These are phyloP conservation scores for Daboia siamensis DNA, from an alignment of 2,113 vertebrate genomes.

Conservation along the genomic window DNA sequence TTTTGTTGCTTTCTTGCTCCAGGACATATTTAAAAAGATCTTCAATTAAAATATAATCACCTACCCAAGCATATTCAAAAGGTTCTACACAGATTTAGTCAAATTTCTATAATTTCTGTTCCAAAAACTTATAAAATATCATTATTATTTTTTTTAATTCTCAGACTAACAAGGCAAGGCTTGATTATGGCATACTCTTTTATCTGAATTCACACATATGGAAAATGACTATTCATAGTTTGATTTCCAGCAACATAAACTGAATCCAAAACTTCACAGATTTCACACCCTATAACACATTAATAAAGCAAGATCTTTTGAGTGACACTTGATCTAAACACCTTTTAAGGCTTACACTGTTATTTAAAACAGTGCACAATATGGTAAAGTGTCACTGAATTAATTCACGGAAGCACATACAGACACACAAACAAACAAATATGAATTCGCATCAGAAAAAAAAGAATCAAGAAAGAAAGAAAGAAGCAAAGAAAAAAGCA, in stretches of 20 bases:
- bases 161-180: constrained; percentile 46
- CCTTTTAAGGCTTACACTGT: constrained; percentile 56
- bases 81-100: constrained; percentile 35
- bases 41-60: neutral
- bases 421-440: neutral
- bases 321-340: constrained; percentile 57
- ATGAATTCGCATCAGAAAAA: neutral
- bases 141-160: constrained; percentile 11
- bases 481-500: neutral
- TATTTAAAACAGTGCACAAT: constrained; percentile 41
- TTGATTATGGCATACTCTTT: constrained; percentile 57
- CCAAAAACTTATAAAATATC: constrained; percentile 39
- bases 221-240: constrained; percentile 60
- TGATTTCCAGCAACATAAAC: constrained; percentile 41
- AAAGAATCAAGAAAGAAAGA: neutral
- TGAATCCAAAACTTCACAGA: constrained; percentile 53
- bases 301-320: constrained; percentile 60
- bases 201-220: constrained; percentile 54
- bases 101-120: constrained; percentile 50
- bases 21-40: neutral
- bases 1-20: neutral
- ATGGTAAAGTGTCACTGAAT: neutral
- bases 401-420: neutral
- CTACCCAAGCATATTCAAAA: constrained; percentile 24
- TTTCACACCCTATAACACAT: constrained; percentile 54